A percentile compares a stretch with the other conserved stretches of the same genome.
Conservation (phyloP, 2,888 invertebrate genomes). For the Hyppa rectilinea region DNA sequence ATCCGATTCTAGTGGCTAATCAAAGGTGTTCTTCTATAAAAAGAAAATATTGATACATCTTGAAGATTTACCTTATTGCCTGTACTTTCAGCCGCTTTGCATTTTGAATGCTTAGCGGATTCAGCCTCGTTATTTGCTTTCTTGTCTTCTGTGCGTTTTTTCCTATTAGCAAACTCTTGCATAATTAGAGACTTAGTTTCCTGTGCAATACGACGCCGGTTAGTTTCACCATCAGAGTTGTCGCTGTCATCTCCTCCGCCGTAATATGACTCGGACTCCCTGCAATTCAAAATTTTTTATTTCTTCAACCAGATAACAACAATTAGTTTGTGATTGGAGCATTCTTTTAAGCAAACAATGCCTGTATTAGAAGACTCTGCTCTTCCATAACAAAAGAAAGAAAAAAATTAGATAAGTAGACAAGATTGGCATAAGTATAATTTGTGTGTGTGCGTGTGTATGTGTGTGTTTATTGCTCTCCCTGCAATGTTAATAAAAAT, state of each 20-base stretch:
- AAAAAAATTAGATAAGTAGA: no score
- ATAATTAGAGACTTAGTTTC: conserved; percentile 93
- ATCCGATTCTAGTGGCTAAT: no score
- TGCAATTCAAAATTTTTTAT: no score
- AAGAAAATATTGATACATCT: not conserved
- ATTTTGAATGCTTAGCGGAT: conserved; percentile 92
- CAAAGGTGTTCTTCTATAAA: not conserved
- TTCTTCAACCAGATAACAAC: no score
- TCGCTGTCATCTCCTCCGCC: conserved; percentile 80
- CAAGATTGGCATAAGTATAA: no score
- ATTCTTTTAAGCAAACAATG: no score
- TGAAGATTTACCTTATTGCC: conserved; percentile 91
- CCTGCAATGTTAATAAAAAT: conserved; percentile 66
- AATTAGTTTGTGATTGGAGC: no score
- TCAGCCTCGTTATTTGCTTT: conserved; percentile 87
- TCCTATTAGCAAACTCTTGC: conserved; percentile 94
- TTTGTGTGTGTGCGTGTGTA: no score
- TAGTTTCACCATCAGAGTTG: conserved; percentile 82
- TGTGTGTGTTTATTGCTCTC: no score
- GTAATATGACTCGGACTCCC: conserved; percentile 88
- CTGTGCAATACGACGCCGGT: conserved; percentile 88
- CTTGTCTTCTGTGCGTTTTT: conserved; percentile 80
- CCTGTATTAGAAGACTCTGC: no score
- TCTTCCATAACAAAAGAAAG: no score
- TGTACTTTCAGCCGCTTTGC: conserved; percentile 94